Base-by-base conservation (phyloP, 2,797 vertebrate genomes). In the Enteromius thamalakanensis region DNA sequence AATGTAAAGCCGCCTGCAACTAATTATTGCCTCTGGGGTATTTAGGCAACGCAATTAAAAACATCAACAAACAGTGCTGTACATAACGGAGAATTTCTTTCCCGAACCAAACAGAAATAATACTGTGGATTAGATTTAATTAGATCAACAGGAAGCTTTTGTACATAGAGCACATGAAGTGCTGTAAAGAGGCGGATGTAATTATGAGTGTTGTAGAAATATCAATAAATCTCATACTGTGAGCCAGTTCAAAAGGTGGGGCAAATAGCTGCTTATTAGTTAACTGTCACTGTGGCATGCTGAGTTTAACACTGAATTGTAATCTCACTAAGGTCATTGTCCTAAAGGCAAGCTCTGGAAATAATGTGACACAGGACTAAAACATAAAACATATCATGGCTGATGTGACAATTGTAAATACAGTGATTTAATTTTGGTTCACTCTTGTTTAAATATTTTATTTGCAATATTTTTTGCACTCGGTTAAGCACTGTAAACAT, bases 11-110 rank as follows among this genome's bases (percentile, higher is more conserved):
- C 7, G 47, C 34, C 81, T 58, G 49, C 34, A 58, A 76, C 23
- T 69, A 68, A 76, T 82, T 65, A 76, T 60, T 67, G 70, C 17
- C 60, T 40, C 60, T 67, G 45, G 80, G 71, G 29, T 65, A 75
- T 76, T 76, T 42, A 55, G 17, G 60, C 45, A 67, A 55, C 1
- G n/a, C n/a, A 67, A 75, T 42, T 67, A 82, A 82, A 82, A 53
- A 14, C 77, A 60, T 51, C 69, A 72, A 51, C 69, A 64, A 51
- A 62, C 55, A 60, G 23, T 7, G 19, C 37, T 32, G 53, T 23
- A 34, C 26, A 40, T 15, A 68, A 14, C n/a, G 0, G 21, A 74
- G 21, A 55, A 5, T 32, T 21, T 5, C 14, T 29, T 23, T 5
- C 23, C 55, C 10, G 21, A 29, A 45, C 34, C 17, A 42, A 76